Conservation (phyloP, 2,113 vertebrate genomes). For the Ailurus styani region DNA sequence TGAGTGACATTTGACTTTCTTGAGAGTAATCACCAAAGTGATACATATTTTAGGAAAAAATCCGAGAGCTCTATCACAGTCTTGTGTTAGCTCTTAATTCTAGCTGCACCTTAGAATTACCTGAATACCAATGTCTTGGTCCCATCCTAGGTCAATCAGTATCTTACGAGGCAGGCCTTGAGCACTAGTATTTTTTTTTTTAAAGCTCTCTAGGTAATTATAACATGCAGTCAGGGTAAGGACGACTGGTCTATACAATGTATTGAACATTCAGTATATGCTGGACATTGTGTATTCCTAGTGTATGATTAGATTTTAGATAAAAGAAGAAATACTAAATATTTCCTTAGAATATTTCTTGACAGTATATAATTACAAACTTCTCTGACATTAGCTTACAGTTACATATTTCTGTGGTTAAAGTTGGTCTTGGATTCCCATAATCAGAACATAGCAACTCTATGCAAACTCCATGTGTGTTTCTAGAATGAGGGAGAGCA, state of each 20-base stretch:
- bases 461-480: neutral
- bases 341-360: neutral
- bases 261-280: neutral
- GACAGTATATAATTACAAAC: neutral
- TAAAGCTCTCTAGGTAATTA: neutral
- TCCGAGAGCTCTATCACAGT: neutral
- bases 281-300: neutral
- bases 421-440: neutral
- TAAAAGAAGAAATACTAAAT: neutral
- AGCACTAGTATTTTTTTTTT: neutral
- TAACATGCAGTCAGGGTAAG: neutral
- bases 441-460: neutral
- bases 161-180: neutral
- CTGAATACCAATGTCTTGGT: neutral
- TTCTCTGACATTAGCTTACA: neutral
- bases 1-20: neutral
- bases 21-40: neutral
- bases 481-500: neutral
- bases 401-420: neutral
- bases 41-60: neutral
- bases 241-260: neutral
- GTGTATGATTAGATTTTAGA: neutral
- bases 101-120: neutral
- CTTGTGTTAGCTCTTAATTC: neutral
- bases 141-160: neutral